Evolutionary conservation across 1,140 invertebrate species (phyloP), one percentile per base, ranked within the genome.

Genomic region (Drosophila funebris): DNA sequence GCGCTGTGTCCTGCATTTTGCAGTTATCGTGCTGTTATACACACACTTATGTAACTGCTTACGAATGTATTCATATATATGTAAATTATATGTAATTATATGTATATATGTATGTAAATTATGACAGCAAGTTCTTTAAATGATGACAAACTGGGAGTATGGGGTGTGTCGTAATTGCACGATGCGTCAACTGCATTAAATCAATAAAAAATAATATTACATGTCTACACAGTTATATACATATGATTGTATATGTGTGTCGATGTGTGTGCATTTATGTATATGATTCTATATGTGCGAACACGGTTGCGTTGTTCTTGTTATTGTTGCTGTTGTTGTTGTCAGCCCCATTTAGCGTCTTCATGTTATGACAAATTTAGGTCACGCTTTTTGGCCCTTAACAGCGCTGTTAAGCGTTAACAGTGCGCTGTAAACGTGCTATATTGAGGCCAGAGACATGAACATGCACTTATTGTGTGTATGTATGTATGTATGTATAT

Each of bases 111-210:
- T 37, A 46, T 69, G 44, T 44, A 43, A 52, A 53, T 50, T 31
- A 41, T 60, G 11, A 22, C 16, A 16, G n/a, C 31, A 36, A 33
- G 14, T 37, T 58, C 43, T 57, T 36, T 11, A 9, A 36, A 14
- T 41, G 24, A 29, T 39, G 46, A 53, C 31, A 37, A 52, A 53
- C 36, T 52, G 14, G 29, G 7, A 9, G 3, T 16, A 16, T 27
- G 13, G 20, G 36, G 53, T 24, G 14, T 36, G 33, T n/a, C 33
- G 33, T 31, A 48, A 48, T 3, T 53, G 37, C 36, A 33, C 11
- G n/a, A 62, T 70, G 41, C 50, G 58, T 70, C 67, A 70, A 27
- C 27, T 62, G 36, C 37, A 69, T 33, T 53, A 44, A 53, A 69
- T 69, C 66, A 62, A 69, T 69, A 69, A 61, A 58, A 48, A 24